phyloP scores from a whole-genome alignment of 2,113 vertebrate genomes.

The Taxidea taxus region DNA sequence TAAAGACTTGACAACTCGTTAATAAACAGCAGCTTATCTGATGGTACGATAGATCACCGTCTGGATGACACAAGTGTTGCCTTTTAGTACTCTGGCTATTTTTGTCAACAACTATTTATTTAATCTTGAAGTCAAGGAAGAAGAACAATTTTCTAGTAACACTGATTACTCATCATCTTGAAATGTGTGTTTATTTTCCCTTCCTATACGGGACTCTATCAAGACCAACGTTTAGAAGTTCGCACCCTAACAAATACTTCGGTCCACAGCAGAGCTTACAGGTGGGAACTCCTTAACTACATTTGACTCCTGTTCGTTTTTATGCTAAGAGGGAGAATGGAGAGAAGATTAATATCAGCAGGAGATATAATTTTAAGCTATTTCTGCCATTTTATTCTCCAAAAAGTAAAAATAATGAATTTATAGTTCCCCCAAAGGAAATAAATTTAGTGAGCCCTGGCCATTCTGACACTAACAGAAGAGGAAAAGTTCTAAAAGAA shows the following conservation, averaged over 20 bases:
- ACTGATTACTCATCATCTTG: slow-evolving; percentile 11
- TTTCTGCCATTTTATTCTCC: background rate
- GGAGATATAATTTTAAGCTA: slow-evolving; percentile 36
- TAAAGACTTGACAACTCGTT: background rate
- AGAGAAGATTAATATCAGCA: background rate
- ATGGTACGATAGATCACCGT: background rate
- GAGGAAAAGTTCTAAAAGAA: background rate
- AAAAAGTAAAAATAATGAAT: background rate
- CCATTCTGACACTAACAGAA: background rate
- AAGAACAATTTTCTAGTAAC: slow-evolving; percentile 17
- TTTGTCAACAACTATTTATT: slow-evolving; percentile 45
- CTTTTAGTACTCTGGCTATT: background rate
- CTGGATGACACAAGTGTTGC: background rate
- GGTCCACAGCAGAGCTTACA: background rate
- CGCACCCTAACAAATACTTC: background rate
- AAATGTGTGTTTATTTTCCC: background rate
- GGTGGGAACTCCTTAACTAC: background rate
- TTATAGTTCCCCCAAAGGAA: background rate
- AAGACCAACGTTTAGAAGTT: background rate
- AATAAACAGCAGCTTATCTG: background rate
- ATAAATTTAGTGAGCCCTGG: background rate
- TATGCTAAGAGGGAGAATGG: background rate
- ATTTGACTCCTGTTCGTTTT: background rate
- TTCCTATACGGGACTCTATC: background rate
- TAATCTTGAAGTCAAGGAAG: slow-evolving; percentile 30